Base-by-base conservation (phyloP, 2,113 vertebrate genomes). In the Amia ocellicauda region DNA sequence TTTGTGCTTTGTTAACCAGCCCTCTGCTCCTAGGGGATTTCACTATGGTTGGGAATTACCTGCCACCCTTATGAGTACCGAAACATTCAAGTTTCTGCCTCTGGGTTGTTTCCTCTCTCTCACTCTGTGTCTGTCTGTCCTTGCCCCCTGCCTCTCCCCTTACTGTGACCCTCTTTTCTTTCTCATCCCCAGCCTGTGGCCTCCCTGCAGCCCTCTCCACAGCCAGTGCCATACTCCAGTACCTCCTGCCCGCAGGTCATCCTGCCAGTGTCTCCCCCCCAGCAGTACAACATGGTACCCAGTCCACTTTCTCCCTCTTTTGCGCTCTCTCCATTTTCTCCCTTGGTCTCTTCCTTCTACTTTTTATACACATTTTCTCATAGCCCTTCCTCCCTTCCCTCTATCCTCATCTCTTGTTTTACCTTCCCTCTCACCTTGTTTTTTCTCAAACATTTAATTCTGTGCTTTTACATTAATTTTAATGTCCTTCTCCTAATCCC, bases 241-340 rank as follows among this genome's bases (percentile, higher is more conserved):
- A 93, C 94, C 77, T 94, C 96, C 93, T 99, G 96, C 76, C 93
- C 96, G 93, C 96, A 99, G 86, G 96, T 99, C 87, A 92, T 99
- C 89, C 92, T 99, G 91, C 96, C 96, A 83, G 93, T 99, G 82
- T 97, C 96, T 93, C 92, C 94, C 85, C 90, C 95, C 89, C 96
- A 98, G 93, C 95, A 97, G 93, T 99, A 97, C 92, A 97, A 91
- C 89, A 91, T 98, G 96, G 96, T 99, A 98, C 86, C 93, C 81
- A 75, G 61, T 69, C 52, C 3, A 7, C 49, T n/a, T n/a, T n/a
- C 51, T 61, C 31, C 19, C 22, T 52, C 26, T 51, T 14, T 40
- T 20, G 3, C 20, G 29, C 19, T 55, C 3, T 50, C 17, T 57
- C 10, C n/a, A 7, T 41, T 16, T 3, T 36, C 5, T 36, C 31